These are phyloP conservation scores for Coregonus suidteri DNA, from an alignment of 2,797 vertebrate genomes.

Conservation along the genomic window DNA sequence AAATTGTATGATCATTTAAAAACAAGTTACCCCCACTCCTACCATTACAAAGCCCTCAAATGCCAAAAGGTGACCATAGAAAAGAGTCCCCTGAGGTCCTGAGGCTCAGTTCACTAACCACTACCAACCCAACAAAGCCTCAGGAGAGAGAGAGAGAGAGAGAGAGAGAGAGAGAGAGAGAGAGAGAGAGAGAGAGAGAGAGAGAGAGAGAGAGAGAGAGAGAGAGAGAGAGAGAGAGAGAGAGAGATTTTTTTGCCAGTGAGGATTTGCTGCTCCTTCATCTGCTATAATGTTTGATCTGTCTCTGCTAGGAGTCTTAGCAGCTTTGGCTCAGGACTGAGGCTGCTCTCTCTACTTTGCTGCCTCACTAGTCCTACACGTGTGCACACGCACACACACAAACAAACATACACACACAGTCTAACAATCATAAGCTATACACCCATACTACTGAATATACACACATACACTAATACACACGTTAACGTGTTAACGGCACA, in stretches of 20 bases:
- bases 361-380: not conserved
- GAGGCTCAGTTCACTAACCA: no score
- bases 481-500: no score
- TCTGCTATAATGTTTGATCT: conserved; percentile 7
- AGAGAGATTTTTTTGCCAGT: not conserved
- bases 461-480: conserved; percentile 3
- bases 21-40: no score
- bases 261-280: not conserved
- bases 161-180: not conserved
- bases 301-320: not conserved
- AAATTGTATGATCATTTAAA: no score
- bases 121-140: no score
- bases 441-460: conserved; percentile 3
- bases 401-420: not conserved
- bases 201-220: no score
- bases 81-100: no score
- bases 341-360: not conserved
- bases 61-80: no score
- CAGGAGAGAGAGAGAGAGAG: not conserved
- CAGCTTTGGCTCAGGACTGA: not conserved
- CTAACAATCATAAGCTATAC: not conserved
- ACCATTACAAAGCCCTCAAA: no score
- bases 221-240: no score
- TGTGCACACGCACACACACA: not conserved
- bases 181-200: no score